Evolutionary conservation across 2,888 invertebrate genomes (phyloP), one percentile per base, ranked within the genome.

Genomic region (Apeira syringaria): DNA sequence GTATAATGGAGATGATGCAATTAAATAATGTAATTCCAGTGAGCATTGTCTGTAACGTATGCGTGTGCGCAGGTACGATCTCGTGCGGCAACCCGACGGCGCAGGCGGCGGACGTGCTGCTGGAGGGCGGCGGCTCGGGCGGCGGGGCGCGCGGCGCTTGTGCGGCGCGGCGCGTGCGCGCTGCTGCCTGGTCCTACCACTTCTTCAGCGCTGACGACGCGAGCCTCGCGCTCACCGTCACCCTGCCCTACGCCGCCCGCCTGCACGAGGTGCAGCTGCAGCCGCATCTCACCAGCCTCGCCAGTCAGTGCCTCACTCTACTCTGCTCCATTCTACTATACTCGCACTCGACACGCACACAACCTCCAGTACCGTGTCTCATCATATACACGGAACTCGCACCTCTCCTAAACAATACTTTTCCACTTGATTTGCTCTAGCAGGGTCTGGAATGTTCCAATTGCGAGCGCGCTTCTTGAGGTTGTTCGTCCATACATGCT

Each of bases 101-200:
- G 4, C 97, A 97, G 70, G 94, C 97, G 0, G 96, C 98, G 0
- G 97, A 97, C 77, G 95, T 97, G 47, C 91, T 98, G 22, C 95
- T 98, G 54, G 95, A 96, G 68, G 94, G 83, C 52, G 74, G 74
- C 47, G 71, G 66, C 45, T 93, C 55, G 43, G 93, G 47, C 25
- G 53, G 68, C 53, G 62, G 53, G 47, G 62, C 52, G 47, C 94
- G 96, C 72, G 93, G 94, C 35, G 92, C 94, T 1, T 92, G 92
- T 53, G 94, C 96, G 0, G 94, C 97, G 2, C 91, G 97, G 26
- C 91, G 98, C 25, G 96, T 97, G 11, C 92, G 98, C 45, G 95
- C 96, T 1, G 96, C 98, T 2, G 95, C 97, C n/a, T 98, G 98
- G 98, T 95, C 96, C 17, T 98, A 98, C 85, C 97, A 98, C 88